Conservation (phyloP, 2,797 vertebrate species). For the Arctocebus calabarensis region DNA sequence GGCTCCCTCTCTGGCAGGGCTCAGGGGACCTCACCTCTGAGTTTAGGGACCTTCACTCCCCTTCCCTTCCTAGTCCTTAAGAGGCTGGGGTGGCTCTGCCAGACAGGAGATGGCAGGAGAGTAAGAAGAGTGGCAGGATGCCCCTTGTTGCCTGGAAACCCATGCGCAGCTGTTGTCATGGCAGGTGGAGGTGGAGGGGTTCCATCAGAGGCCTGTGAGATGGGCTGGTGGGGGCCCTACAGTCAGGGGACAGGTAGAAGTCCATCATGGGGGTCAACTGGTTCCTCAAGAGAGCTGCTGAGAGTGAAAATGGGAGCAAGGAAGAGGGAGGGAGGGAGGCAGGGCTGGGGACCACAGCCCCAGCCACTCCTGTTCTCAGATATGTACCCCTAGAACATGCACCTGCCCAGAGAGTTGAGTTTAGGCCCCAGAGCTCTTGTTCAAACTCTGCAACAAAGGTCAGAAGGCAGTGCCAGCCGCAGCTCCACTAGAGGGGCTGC, state of each 20-base stretch:
- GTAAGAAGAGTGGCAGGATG: background rate
- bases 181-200: background rate
- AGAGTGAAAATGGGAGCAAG: no score
- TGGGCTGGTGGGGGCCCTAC: background rate
- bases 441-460: background rate
- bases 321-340: background rate
- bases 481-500: no score
- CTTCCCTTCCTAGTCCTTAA: background rate
- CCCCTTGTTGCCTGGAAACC: constrained; percentile 68
- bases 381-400: background rate
- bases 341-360: fast-evolving
- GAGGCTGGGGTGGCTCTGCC: background rate
- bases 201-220: background rate
- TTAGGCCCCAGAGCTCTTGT: background rate
- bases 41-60: background rate
- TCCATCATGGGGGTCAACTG: background rate
- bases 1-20: background rate
- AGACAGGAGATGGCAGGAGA: background rate
- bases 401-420: background rate
- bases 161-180: background rate
- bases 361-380: background rate
- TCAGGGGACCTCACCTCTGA: background rate
- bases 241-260: no score
- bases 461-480: background rate
- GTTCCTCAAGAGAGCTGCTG: background rate